Evolutionary conservation across 2,113 vertebrate species (phyloP).

Genomic region (Phylloscopus trochiloides): DNA sequence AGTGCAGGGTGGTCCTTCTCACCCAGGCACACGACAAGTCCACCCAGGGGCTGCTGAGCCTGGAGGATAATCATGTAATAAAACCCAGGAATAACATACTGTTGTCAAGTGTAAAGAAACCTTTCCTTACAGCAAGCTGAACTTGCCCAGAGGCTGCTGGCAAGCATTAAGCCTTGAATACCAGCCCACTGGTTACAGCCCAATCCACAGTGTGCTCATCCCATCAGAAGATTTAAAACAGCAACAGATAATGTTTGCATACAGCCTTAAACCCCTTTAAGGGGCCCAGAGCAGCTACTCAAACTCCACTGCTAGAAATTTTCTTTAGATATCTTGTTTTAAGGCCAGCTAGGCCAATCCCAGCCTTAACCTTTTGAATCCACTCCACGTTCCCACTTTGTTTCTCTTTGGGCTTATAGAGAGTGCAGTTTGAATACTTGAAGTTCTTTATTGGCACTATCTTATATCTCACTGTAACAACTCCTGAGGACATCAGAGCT

Average conservation of each 20-base stretch:
- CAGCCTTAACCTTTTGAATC: not conserved
- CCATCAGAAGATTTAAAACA: not conserved
- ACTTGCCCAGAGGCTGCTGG: not conserved
- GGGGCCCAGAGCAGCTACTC: not conserved
- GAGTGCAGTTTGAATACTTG: not conserved
- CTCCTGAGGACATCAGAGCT: not conserved
- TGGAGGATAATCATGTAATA: not conserved
- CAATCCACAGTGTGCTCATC: not conserved
- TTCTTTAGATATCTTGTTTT: not conserved
- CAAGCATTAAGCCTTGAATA: not conserved
- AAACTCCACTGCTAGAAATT: not conserved
- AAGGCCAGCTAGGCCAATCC: not conserved
- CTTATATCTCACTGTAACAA: not conserved
- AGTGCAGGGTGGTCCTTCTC: not conserved
- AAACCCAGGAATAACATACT: not conserved
- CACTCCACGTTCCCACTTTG: not conserved
- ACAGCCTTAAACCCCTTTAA: not conserved
- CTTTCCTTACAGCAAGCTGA: not conserved
- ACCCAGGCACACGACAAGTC: accelerated
- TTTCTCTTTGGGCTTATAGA: not conserved
- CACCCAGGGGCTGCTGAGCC: not conserved
- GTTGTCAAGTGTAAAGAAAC: not conserved
- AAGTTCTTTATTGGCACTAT: not conserved
- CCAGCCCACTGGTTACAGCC: not conserved
- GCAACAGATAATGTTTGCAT: not conserved